Conservation (phyloP, 2,113 vertebrate species). For the Alouatta palliata region DNA sequence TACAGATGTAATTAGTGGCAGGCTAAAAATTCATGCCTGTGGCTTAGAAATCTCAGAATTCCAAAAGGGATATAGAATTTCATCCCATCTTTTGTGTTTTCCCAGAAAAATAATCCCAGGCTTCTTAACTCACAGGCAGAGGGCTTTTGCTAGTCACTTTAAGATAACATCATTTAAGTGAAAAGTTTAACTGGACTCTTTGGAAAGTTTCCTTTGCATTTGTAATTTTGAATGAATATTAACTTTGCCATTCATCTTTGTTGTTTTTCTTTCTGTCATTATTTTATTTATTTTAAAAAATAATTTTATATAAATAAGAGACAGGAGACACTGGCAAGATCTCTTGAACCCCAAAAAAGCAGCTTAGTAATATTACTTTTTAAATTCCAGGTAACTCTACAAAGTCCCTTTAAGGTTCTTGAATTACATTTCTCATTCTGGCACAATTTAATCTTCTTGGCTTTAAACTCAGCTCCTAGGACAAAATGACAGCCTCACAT, state of each 20-base stretch:
- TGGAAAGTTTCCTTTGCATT: not conserved
- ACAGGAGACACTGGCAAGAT: not conserved
- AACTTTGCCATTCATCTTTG: not conserved
- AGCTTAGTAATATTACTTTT: not conserved
- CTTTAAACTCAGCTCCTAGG: not conserved
- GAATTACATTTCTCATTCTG: slow-evolving; percentile 40
- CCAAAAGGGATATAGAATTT: not conserved
- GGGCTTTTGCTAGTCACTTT: not conserved
- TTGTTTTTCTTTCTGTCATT: not conserved
- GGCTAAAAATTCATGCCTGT: not conserved
- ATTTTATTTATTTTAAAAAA: not conserved
- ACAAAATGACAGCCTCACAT: slow-evolving; percentile 48
- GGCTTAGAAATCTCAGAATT: slow-evolving; percentile 28
- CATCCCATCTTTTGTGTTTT: not conserved
- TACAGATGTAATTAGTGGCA: not conserved
- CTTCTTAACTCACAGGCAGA: not conserved
- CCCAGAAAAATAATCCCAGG: not conserved
- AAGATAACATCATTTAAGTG: not conserved
- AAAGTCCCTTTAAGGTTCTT: not conserved
- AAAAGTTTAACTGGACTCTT: not conserved
- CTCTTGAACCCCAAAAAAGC: not conserved
- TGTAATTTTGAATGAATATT: not conserved
- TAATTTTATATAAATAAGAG: not conserved
- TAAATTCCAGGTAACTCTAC: not conserved
- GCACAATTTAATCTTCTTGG: slow-evolving; percentile 43